A percentile compares a stretch with the other conserved stretches of the same genome.
phyloP scores from a whole-genome alignment of 2,888 invertebrate species.

The Ptychoptera contaminata region DNA sequence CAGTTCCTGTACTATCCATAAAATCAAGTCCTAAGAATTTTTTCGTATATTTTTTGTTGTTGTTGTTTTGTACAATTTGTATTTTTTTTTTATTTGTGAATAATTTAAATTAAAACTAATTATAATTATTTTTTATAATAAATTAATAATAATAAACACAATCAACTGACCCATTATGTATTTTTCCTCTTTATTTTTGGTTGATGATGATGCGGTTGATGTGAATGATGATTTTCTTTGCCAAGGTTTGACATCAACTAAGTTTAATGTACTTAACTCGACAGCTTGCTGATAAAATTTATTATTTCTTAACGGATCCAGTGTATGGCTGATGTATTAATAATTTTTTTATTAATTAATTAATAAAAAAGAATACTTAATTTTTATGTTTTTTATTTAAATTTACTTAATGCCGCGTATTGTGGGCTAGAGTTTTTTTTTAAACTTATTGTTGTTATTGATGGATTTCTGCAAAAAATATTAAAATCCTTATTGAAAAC shows the following conservation, averaged over 20 bases:
- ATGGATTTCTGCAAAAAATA: too few species aligned
- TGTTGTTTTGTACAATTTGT: neutral
- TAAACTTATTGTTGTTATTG: too few species aligned
- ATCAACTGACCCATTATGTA: constrained; percentile 8
- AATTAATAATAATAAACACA: neutral
- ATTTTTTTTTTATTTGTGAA: neutral
- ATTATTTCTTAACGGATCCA: too few species aligned
- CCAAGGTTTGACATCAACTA: constrained; percentile 7
- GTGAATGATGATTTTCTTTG: constrained; percentile 5
- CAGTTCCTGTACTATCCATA: constrained; percentile 22
- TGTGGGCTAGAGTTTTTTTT: too few species aligned
- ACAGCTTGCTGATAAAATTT: too few species aligned
- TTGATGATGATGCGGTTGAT: constrained; percentile 5
- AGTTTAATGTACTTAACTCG: constrained; percentile 1
- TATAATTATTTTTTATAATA: neutral
- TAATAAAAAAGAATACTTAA: too few species aligned
- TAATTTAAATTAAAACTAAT: neutral
- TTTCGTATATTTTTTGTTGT: neutral
- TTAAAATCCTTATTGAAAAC: too few species aligned
- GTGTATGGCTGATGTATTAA: too few species aligned
- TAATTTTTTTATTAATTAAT: too few species aligned
- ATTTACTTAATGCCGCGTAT: too few species aligned
- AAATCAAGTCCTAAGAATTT: constrained; percentile 21
- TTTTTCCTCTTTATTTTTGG: constrained; percentile 3
- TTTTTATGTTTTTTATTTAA: too few species aligned